Evolutionary conservation across 1,140 invertebrate genomes (phyloP).

Genomic region (Drosophila asahinai): DNA sequence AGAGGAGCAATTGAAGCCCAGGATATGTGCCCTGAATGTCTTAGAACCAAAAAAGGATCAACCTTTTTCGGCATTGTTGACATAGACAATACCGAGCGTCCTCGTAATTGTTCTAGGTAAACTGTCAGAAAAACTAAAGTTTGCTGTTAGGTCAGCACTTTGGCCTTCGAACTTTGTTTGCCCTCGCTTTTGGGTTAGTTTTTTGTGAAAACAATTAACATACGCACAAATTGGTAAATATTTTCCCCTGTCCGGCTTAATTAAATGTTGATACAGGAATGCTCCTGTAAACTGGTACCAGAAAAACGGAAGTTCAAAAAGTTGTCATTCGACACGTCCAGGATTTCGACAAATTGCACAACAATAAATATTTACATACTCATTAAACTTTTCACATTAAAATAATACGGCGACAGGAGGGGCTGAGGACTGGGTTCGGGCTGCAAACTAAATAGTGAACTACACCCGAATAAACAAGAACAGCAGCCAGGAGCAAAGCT

Average conservation of each 20-base stretch:
- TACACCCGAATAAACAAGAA: conserved; percentile 50
- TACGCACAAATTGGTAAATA: conserved; percentile 65
- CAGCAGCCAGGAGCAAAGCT: conserved; percentile 44
- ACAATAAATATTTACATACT: conserved; percentile 81
- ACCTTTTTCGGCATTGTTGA: conserved; percentile 49
- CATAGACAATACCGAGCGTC: conserved; percentile 36
- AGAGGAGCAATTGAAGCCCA: conserved; percentile 42
- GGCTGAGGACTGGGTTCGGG: conserved; percentile 7
- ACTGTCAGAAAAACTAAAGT: conserved; percentile 41
- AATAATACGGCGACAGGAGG: conserved; percentile 46
- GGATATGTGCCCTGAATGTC: conserved; percentile 30
- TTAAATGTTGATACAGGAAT: conserved; percentile 57
- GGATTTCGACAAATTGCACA: conserved; percentile 48
- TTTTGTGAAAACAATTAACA: conserved; percentile 57
- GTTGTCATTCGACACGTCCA: conserved; percentile 16
- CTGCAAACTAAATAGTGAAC: conserved; percentile 47
- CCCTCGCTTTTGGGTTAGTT: conserved; percentile 24
- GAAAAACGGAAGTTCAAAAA: conserved; percentile 1
- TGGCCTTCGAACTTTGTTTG: conserved; percentile 4
- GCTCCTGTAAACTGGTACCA: background rate
- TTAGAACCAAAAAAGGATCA: conserved; percentile 12
- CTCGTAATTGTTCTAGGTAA: conserved; percentile 49
- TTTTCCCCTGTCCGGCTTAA: conserved; percentile 45
- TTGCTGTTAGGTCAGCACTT: conserved; percentile 46
- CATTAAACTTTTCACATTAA: conserved; percentile 81